Evolutionary conservation across 92 coral and sea anemone genomes (phyloP).

Genomic region (Palythoa grandiflora): DNA sequence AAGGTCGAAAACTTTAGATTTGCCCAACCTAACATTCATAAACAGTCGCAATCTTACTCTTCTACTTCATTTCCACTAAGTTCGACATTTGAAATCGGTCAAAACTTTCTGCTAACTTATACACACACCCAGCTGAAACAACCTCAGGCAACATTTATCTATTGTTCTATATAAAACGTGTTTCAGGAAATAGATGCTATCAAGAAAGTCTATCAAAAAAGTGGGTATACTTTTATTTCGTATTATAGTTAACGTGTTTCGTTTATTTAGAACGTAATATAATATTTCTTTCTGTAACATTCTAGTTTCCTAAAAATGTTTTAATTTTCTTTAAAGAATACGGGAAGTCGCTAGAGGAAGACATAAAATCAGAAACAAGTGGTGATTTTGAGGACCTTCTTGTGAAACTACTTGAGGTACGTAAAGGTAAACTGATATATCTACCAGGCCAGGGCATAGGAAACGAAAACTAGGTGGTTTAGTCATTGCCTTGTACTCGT

Average conservation of each 20-base stretch:
- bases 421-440: not conserved
- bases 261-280: not conserved
- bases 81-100: too few relatives aligned
- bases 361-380: slow-evolving; percentile 86
- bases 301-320: not conserved
- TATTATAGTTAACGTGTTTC: not conserved
- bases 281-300: not conserved
- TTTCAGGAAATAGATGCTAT: slow-evolving; percentile 70
- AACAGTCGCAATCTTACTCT: too few relatives aligned
- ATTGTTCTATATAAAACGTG: not conserved
- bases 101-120: too few relatives aligned
- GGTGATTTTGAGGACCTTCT: slow-evolving; percentile 89
- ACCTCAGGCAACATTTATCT: too few relatives aligned
- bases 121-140: too few relatives aligned
- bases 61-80: too few relatives aligned
- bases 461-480: not conserved
- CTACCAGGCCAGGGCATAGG: too few relatives aligned
- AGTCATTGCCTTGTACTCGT: not conserved
- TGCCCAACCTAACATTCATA: too few relatives aligned
- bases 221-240: slow-evolving; percentile 51
- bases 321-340: slow-evolving; percentile 61
- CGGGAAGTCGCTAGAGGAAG: slow-evolving; percentile 71
- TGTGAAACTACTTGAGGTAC: slow-evolving; percentile 76
- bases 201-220: slow-evolving; percentile 60
- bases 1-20: too few relatives aligned